phyloP scores from a whole-genome alignment of 2,113 vertebrate genomes.

The Pygoscelis adeliae region DNA sequence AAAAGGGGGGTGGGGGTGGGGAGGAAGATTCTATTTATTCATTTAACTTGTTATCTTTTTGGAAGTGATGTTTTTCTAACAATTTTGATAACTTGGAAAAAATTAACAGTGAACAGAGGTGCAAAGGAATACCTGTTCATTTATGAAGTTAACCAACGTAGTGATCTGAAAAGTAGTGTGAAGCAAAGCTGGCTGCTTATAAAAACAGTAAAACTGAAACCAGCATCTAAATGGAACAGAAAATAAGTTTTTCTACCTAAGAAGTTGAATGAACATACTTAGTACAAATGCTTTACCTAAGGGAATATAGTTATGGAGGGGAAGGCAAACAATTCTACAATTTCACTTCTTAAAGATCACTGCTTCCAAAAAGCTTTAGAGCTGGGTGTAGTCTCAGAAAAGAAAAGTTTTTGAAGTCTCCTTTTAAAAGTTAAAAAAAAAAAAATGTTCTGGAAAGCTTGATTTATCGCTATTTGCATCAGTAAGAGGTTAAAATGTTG shows the following conservation, averaged over 20 bases:
- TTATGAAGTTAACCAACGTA: background rate
- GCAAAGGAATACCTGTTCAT: background rate
- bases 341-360: background rate
- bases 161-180: background rate
- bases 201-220: background rate
- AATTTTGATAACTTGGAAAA: background rate
- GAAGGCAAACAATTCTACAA: background rate
- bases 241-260: background rate
- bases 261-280: background rate
- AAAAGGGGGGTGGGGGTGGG: background rate
- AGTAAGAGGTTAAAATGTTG: background rate
- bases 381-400: background rate
- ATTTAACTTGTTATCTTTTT: background rate
- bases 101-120: background rate
- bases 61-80: background rate
- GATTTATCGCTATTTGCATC: background rate
- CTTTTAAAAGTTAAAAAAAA: background rate
- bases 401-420: background rate
- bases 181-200: background rate
- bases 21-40: background rate
- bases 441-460: background rate
- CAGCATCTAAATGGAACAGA: background rate
- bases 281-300: background rate
- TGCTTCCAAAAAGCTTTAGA: background rate
- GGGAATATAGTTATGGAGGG: background rate